Evolutionary conservation across 2,797 vertebrate species (phyloP).

Genomic region (Argentina silus): DNA sequence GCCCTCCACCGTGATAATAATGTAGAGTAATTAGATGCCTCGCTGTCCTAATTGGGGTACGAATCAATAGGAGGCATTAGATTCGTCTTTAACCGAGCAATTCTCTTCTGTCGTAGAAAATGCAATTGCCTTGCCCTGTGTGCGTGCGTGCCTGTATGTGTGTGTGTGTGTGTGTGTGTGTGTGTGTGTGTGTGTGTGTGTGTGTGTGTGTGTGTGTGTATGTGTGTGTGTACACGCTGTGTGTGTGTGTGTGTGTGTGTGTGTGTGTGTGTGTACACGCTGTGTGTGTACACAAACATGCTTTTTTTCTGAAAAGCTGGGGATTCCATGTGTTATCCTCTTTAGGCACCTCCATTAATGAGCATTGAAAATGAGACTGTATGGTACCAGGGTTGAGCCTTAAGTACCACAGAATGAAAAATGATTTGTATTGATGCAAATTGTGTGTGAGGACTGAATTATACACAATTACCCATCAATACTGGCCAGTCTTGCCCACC

Average conservation of each 20-base stretch:
- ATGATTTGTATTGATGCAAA: constrained; percentile 91
- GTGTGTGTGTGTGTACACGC: constrained; percentile 4
- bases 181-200: constrained; percentile 16
- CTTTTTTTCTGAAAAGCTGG: constrained; percentile 36
- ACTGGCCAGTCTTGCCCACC: constrained; percentile 96
- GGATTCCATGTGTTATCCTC: constrained; percentile 29
- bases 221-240: constrained; percentile 28
- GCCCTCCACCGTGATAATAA: constrained; percentile 20
- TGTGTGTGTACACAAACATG: constrained; percentile 14
- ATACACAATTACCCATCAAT: constrained; percentile 96
- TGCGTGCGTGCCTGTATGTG: constrained; percentile 10
- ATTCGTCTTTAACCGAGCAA: constrained; percentile 28
- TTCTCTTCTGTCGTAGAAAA: constrained; percentile 30
- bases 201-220: constrained; percentile 14
- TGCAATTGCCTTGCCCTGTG: constrained; percentile 17
- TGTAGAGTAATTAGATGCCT: constrained; percentile 37
- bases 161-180: constrained; percentile 17
- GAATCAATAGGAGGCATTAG: constrained; percentile 41
- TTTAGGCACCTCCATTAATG: constrained; percentile 65
- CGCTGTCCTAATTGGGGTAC: constrained; percentile 42
- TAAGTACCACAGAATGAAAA: constrained; percentile 88
- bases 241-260: constrained; percentile 34
- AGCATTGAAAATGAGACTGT: constrained; percentile 81
- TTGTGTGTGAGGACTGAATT: constrained; percentile 93
- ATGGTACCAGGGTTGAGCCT: constrained; percentile 76